Percentiles rank a stretch among this genome's conserved stretches.
Conservation (phyloP, 2,888 invertebrate genomes). For the Calameuta pallipes region DNA sequence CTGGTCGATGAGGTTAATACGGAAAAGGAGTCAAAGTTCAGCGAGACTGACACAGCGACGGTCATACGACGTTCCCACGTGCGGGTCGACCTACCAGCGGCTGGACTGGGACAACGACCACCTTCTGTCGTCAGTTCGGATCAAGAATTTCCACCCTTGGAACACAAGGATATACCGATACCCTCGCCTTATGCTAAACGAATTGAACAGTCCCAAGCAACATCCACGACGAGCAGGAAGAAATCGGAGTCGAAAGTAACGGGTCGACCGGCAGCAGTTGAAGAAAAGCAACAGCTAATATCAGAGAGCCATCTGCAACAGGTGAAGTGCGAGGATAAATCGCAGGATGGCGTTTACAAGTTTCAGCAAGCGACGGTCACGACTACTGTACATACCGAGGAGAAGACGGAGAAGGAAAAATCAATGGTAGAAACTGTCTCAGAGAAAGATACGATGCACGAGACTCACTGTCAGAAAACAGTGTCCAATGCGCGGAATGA, state of each 20-base stretch:
- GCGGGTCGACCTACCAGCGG: slow-evolving; percentile 74
- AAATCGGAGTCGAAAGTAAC: slow-evolving; percentile 1
- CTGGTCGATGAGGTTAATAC: slow-evolving; percentile 38
- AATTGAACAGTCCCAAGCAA: slow-evolving; percentile 41
- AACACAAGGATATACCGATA: slow-evolving; percentile 54
- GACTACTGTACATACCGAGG: slow-evolving; percentile 30
- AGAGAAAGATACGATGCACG: slow-evolving; percentile 37
- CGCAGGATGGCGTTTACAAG: slow-evolving; percentile 47
- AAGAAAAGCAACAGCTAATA: slow-evolving; percentile 21
- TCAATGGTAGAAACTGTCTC: slow-evolving; percentile 13
- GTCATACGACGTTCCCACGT: slow-evolving; percentile 66
- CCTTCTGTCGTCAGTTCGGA: slow-evolving; percentile 75
- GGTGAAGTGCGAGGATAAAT: slow-evolving; percentile 1
- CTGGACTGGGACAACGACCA: slow-evolving; percentile 73
- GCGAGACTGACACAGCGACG: slow-evolving; percentile 57
- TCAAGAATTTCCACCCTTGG: slow-evolving; percentile 55
- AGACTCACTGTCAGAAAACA: slow-evolving; percentile 45
- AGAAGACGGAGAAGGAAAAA: slow-evolving; percentile 21
- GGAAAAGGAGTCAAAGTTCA: slow-evolving; percentile 53
- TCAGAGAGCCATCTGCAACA: slow-evolving; percentile 26
- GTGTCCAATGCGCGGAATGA: slow-evolving; percentile 58
- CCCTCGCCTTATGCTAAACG: slow-evolving; percentile 52
- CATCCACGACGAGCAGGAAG: slow-evolving; percentile 24
- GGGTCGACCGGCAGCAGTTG: neutral
- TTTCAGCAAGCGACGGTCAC: slow-evolving; percentile 45